Base-by-base conservation (phyloP, 2,888 invertebrate genomes). In the Drosophila kanekoi region DNA sequence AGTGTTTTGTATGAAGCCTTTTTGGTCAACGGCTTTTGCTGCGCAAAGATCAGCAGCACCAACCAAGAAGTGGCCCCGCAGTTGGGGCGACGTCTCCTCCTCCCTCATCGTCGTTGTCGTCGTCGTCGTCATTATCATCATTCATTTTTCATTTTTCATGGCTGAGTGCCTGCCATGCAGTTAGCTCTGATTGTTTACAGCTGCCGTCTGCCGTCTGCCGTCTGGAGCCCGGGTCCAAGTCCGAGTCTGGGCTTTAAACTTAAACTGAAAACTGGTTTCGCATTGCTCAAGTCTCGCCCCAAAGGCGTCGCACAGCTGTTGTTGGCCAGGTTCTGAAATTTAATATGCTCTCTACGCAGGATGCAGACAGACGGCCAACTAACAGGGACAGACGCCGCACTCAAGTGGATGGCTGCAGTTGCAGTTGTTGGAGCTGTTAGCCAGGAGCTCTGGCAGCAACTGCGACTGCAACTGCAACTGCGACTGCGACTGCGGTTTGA, bases 171-270 rank as follows among this genome's bases (percentile, higher is more conserved):
- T 89, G 82, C 83, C 88, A 82, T 86, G 89, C 83, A 86, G 89
- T 84, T 88, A 80, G 83, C 83, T 85, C 73, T 88, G 83, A 84
- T 86, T 86, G 87, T 84, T 89, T 89, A 89, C 87, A 84, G 85
- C 87, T 87, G 89, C 87, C 87, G 87, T 86, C 52, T 28, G 89
- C 87, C 87, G 87, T 86, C 52, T 28, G 37, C 14, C 35, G 41
- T 20, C 58, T 58, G 20, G 48, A 41, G 63, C n/a, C 33, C 33
- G 11, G 33, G 53, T 40, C 47, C 43, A 37, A 44, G 64, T 45
- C 47, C 43, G 35, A 41, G 52, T 53, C 48, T 69, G 65, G 56
- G 52, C 57, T 69, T 54, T 32, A 70, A 76, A 76, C 23, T 23
- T 23, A 4, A 38, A 11, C 37, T 11, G 28, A 0, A 41, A 54